Evolutionary conservation across 1,140 invertebrate genomes (phyloP).

Genomic region (Ooceraea biroi): DNA sequence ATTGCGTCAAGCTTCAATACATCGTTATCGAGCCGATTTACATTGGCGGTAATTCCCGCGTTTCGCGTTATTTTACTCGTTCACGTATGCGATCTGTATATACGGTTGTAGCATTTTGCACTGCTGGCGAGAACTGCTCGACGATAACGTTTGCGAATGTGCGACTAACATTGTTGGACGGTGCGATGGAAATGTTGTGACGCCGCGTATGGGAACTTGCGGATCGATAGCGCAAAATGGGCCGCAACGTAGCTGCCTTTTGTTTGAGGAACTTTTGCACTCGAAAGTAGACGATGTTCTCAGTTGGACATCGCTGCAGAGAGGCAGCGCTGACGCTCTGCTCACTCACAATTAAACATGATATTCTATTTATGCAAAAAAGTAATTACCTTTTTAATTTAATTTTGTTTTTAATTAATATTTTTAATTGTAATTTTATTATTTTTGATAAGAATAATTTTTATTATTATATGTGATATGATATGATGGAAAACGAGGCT

Average conservation of each 20-base stretch:
- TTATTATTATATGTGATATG: background rate
- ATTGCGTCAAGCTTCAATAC: conserved; percentile 11
- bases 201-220: conserved; percentile 28
- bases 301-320: conserved; percentile 7
- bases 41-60: conserved; percentile 1
- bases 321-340: background rate
- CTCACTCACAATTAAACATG: background rate
- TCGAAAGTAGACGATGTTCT: conserved; percentile 36
- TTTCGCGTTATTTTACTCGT: conserved; percentile 17
- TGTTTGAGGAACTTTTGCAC: conserved; percentile 44
- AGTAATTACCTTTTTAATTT: background rate
- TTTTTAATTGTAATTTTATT: background rate
- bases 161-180: conserved; percentile 48
- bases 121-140: background rate
- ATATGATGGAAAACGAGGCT: background rate
- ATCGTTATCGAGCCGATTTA: conserved; percentile 14
- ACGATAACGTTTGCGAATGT: conserved; percentile 52
- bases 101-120: background rate
- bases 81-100: conserved; percentile 20
- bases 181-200: conserved; percentile 53
- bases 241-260: conserved; percentile 37
- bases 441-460: background rate
- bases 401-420: background rate
- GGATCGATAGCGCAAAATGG: conserved; percentile 54
- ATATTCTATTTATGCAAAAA: background rate